These are phyloP conservation scores for Coptodon bakossiorum DNA, from an alignment of 2,113 vertebrate species.

Conservation along the genomic window DNA sequence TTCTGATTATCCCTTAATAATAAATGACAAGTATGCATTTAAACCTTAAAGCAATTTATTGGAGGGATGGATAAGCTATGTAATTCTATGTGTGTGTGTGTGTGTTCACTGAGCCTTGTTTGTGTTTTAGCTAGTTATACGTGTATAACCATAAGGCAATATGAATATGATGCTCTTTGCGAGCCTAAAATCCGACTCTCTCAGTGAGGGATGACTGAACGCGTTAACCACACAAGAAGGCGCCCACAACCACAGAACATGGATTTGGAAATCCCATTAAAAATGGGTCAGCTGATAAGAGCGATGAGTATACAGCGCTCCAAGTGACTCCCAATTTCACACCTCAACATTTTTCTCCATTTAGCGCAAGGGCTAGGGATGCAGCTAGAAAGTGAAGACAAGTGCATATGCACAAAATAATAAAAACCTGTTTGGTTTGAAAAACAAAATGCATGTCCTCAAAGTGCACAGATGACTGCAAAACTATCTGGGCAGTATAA, in stretches of 20 bases:
- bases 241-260: not conserved
- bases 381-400: not conserved
- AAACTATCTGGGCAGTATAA: not conserved
- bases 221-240: constrained; percentile 18
- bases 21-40: not conserved
- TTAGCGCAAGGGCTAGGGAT: not conserved
- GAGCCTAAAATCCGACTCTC: not conserved
- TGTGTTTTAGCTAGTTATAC: not conserved
- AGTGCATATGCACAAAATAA: not conserved
- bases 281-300: constrained; percentile 51
- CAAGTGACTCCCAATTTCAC: constrained; percentile 60
- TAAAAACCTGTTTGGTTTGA: not conserved
- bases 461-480: not conserved
- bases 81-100: not conserved
- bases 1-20: not conserved
- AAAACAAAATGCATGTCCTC: not conserved
- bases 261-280: constrained; percentile 58
- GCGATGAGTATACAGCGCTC: constrained; percentile 35
- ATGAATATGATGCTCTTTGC: not conserved
- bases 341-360: constrained; percentile 30
- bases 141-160: not conserved
- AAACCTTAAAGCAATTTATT: not conserved
- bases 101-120: not conserved
- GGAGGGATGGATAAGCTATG: not conserved
- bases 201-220: constrained; percentile 3